Conservation (phyloP, 2,888 invertebrate genomes). For the Lochmaea crataegi region DNA sequence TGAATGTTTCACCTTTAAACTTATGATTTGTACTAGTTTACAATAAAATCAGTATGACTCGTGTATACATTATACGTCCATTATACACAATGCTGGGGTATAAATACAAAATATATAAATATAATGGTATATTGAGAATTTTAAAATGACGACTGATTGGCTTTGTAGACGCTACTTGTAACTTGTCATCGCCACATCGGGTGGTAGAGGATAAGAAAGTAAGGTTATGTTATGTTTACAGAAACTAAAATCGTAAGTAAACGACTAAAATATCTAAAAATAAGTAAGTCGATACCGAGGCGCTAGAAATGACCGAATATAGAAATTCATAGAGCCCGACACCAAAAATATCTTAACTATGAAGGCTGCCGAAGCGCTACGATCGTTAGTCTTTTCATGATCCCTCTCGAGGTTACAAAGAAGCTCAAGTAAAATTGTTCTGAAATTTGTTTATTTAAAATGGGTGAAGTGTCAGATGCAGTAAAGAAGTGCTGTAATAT, state of each 20-base stretch:
- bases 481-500: conserved; percentile 87
- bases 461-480: conserved; percentile 76
- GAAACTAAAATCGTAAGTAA: conserved; percentile 52
- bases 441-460: conserved; percentile 24
- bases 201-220: conserved; percentile 7
- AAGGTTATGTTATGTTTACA: conserved; percentile 24
- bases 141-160: conserved; percentile 5
- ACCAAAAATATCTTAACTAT: conserved; percentile 62
- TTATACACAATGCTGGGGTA: no score
- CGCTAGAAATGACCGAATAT: conserved; percentile 63
- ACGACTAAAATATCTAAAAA: conserved; percentile 62
- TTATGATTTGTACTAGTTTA: no score
- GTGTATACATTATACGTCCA: no score
- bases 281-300: conserved; percentile 58
- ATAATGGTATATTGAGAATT: not conserved
- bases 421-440: conserved; percentile 15
- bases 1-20: no score
- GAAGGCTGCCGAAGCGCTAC: conserved; percentile 50
- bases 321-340: conserved; percentile 60
- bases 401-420: conserved; percentile 28
- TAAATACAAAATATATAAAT: no score
- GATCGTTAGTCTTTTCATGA: conserved; percentile 50
- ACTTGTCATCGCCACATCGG: not conserved
- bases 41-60: no score
- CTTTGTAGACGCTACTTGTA: not conserved